Base-by-base conservation (phyloP, 2,888 invertebrate species). In the Sinohyriopsis cumingii region DNA sequence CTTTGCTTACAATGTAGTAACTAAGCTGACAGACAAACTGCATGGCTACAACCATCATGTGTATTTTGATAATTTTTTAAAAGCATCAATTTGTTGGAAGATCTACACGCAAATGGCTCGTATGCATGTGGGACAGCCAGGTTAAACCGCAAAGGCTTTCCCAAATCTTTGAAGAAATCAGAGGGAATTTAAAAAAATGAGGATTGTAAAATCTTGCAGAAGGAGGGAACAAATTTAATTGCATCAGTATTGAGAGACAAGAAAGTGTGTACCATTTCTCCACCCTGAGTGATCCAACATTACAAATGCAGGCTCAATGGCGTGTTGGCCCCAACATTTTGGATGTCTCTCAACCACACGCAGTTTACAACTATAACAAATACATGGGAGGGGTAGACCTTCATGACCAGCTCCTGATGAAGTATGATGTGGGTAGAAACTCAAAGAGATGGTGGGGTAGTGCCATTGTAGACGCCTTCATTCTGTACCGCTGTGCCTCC, bases 311-410 rank as follows among this genome's bases (percentile, higher is more conserved):
- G 5, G 64, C 59, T 25, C 25, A 25, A 25, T 2, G 74, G 19
- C 65, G 71, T 19, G 59, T 54, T 18, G 72, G 74, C 22, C 6
- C 60, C 20, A 54, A 72, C 9, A 19, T 64, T 3, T 45, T 73
- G 7, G 22, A 61, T 9, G 22, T 78, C 3, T 18, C 63, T 3
- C 76, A 74, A 56, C 78, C 78, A 1, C 68, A 69, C 15, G 19
- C 65, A n/a, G 68, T 65, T 9, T 18, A 62, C 25, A 18, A 22
- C 1, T 79, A 77, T 63, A 75, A 76, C 28, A 22, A 65, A 18
- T 69, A 60, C 20, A 79, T 79, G 77, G 71, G 72, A 25, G 75
- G 73, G 24, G 73, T 77, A 1, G 79, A 79, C 45, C 62, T 63
- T 4, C 79, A 79, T 61, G 75, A 79, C 59, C 79, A 79, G 20